Evolutionary conservation across 2,888 invertebrate species (phyloP).

Genomic region (Diabrotica balteata): DNA sequence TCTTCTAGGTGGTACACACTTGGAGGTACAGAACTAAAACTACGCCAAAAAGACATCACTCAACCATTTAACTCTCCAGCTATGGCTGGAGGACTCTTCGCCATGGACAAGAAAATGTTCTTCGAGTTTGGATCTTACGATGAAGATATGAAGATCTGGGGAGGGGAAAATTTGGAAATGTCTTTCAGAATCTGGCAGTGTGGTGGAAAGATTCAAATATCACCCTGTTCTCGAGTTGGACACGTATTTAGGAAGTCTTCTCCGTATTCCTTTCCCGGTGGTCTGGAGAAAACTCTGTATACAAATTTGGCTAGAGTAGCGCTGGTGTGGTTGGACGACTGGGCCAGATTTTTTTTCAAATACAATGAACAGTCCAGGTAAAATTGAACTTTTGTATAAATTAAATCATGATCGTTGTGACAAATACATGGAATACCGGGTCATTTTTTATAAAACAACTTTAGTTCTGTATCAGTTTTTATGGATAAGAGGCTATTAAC

Average conservation of each 20-base stretch:
- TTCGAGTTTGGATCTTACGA: constrained; percentile 81
- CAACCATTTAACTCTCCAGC: constrained; percentile 82
- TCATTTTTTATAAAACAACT: too few species aligned
- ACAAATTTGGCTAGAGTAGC: constrained; percentile 93
- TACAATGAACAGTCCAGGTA: constrained; percentile 76
- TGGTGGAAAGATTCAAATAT: constrained; percentile 88
- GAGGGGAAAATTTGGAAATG: constrained; percentile 96
- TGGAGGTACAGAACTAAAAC: constrained; percentile 69
- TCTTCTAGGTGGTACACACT: constrained; percentile 73
- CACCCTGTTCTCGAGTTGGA: constrained; percentile 92
- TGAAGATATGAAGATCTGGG: constrained; percentile 88
- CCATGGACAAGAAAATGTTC: constrained; percentile 85
- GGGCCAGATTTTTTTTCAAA: constrained; percentile 90
- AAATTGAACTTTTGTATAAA: too few species aligned
- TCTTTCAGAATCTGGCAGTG: constrained; percentile 97
- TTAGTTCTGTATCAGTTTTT: too few species aligned
- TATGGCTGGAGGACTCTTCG: constrained; percentile 95
- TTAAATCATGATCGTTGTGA: too few species aligned
- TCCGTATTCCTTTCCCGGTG: constrained; percentile 92
- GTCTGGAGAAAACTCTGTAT: constrained; percentile 82
- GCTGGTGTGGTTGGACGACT: constrained; percentile 98
- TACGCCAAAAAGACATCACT: constrained; percentile 69
- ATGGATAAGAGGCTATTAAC: too few species aligned
- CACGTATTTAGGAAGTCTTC: constrained; percentile 92
- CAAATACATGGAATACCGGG: too few species aligned